Evolutionary conservation across 2,888 invertebrate species (phyloP), one percentile per base, ranked within the genome.

Genomic region (Xanthia togata): DNA sequence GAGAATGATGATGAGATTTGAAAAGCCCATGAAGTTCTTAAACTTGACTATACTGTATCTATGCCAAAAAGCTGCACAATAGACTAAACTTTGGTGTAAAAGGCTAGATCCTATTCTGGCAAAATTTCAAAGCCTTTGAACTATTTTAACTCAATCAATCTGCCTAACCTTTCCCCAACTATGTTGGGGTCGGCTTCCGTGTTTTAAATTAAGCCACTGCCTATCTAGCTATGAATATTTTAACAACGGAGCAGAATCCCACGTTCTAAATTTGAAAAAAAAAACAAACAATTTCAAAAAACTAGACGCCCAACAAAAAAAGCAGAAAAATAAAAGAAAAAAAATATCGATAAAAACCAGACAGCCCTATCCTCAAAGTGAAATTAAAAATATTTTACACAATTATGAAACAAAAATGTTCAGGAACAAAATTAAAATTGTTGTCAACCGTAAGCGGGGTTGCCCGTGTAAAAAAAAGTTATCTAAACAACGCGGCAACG

Each of bases 321-420:
- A n/a, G 0, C 38, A 50, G n/a, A 0, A 41, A 62, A 57, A 17
- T 1, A 38, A 64, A 53, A 57, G 0, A 17, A 64, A 38, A 47
- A 17, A 44, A 70, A 67, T 31, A 76, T 60, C 63, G 3, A 68
- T 64, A 47, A 38, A 69, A 8, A 38, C 59, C 57, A 69, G 63
- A 76, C 14, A 63, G 44, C 38, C 31, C 38, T 17, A 63, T 59
- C 38, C 47, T 50, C 79, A 79, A 79, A 85, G 82, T 65, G 17
- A 79, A 87, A 89, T 89, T 88, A 79, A 87, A 84, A 90, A 88
- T 87, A 86, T 85, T 82, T 83, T 78, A 79, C 75, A 78, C 78
- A 77, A 86, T 78, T 68, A 67, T 62, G 44, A 62, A 73, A 53
- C 78, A 68, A 84, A 86, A 87, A 84, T 55, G 12, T 77, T 71